Percentiles rank a stretch among this genome's conserved stretches.
phyloP scores from a whole-genome alignment of 30 jellyfish, hydroid and myxozoan species.

The Hydractinia echinata region DNA sequence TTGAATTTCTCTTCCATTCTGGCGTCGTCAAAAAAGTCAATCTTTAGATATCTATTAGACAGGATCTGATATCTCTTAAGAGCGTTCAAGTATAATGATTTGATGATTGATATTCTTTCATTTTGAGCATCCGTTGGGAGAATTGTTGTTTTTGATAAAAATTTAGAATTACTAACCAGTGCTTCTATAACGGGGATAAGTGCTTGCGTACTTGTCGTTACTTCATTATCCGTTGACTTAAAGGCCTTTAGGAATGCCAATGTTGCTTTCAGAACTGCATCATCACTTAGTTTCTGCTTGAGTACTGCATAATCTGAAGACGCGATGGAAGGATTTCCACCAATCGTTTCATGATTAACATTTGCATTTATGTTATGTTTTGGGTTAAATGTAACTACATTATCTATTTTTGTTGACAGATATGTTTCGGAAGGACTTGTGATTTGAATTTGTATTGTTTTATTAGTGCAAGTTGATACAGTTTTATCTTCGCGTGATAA shows the following conservation, averaged over 20 bases:
- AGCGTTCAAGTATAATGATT: not conserved
- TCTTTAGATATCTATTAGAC: not conserved
- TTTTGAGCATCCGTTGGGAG: not conserved
- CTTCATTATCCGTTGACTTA: not conserved
- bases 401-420: not conserved
- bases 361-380: not conserved
- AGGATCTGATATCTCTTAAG: conserved; percentile 4
- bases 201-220: not conserved
- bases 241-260: not conserved
- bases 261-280: not conserved
- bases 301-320: not conserved
- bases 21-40: conserved; percentile 1
- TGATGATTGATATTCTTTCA: not conserved
- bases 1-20: not conserved
- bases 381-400: not conserved
- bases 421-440: no score
- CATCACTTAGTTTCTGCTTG: not conserved
- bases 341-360: not conserved
- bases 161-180: not conserved
- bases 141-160: not conserved
- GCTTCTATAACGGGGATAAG: not conserved
- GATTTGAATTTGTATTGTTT: no score
- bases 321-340: not conserved
- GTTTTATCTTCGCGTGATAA: no score
- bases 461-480: no score